A percentile compares a stretch with the other conserved stretches of the same genome.
These are phyloP conservation scores for Venustoraphidia nigricollis DNA, from an alignment of 2,888 invertebrate species.

Conservation along the genomic window DNA sequence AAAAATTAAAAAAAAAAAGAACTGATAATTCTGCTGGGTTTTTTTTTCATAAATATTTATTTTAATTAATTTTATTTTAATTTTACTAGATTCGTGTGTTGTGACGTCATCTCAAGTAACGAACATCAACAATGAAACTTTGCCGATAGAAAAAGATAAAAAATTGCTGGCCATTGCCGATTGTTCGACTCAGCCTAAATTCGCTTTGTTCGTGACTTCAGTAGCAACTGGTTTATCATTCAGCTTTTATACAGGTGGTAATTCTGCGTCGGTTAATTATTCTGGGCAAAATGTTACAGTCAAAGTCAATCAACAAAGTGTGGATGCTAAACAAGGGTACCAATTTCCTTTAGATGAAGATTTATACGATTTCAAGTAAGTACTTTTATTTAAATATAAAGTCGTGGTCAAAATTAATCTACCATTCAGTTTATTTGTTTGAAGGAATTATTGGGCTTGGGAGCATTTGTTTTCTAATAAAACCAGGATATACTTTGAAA, in stretches of 20 bases:
- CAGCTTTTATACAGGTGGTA: background rate
- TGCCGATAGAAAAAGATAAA: slow-evolving; percentile 15
- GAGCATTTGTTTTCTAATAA: too few species aligned
- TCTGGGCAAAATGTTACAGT: slow-evolving; percentile 2
- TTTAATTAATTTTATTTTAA: too few species aligned
- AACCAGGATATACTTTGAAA: too few species aligned
- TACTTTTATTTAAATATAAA: background rate
- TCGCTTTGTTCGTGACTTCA: slow-evolving; percentile 16
- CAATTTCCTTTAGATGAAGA: background rate
- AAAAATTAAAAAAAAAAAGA: too few species aligned
- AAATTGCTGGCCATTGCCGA: slow-evolving; percentile 17
- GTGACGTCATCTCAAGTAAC: slow-evolving; percentile 9
- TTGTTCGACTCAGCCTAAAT: slow-evolving; percentile 16
- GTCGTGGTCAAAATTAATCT: too few species aligned
- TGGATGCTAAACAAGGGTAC: slow-evolving; percentile 6
- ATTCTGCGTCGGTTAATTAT: background rate
- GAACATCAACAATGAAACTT: slow-evolving; percentile 13
- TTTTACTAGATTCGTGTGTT: slow-evolving; percentile 16
- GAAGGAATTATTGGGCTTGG: too few species aligned
- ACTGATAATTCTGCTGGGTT: too few species aligned
- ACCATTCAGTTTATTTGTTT: too few species aligned
- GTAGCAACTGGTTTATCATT: background rate
- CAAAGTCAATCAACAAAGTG: slow-evolving; percentile 8
- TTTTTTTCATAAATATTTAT: too few species aligned
- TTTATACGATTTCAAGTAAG: slow-evolving; percentile 6